Percentiles rank a stretch among this genome's conserved stretches.
Evolutionary conservation across 2,113 vertebrate genomes (phyloP).

Genomic region (Melanotaenia duboulayi): DNA sequence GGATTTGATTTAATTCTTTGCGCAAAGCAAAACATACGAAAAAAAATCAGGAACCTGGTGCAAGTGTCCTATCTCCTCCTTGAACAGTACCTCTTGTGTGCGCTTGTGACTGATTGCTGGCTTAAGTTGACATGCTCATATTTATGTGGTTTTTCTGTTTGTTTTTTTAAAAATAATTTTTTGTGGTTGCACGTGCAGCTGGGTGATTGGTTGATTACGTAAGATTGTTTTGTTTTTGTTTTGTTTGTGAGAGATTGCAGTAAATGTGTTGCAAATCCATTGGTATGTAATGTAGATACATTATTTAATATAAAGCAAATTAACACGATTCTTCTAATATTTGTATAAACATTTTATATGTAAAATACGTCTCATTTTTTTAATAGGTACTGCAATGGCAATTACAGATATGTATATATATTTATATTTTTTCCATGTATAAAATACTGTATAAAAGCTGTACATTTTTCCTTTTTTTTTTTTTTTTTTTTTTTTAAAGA

Average conservation of each 20-base stretch:
- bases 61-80: conserved; percentile 73
- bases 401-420: conserved; percentile 81
- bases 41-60: conserved; percentile 49
- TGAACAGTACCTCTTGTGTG: conserved; percentile 74
- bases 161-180: no score
- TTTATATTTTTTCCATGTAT: conserved; percentile 80
- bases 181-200: conserved; percentile 34
- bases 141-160: conserved; percentile 44
- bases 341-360: conserved; percentile 84
- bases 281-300: conserved; percentile 78
- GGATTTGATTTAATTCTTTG: conserved; percentile 43
- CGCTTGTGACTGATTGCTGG: conserved; percentile 64
- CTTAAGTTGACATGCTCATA: conserved; percentile 62
- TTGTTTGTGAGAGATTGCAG: conserved; percentile 36
- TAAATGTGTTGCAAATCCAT: conserved; percentile 72
- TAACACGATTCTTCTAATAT: conserved; percentile 80
- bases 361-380: conserved; percentile 78
- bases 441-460: conserved; percentile 78
- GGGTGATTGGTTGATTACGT: conserved; percentile 43
- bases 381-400: conserved; percentile 80
- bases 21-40: conserved; percentile 32
- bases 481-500: conserved; percentile 71
- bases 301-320: conserved; percentile 83
- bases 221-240: conserved; percentile 34
- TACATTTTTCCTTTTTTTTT: conserved; percentile 70